Evolutionary conservation across 2,888 invertebrate species (phyloP), one percentile per base, ranked within the genome.

Genomic region (Mellilla xanthometata): DNA sequence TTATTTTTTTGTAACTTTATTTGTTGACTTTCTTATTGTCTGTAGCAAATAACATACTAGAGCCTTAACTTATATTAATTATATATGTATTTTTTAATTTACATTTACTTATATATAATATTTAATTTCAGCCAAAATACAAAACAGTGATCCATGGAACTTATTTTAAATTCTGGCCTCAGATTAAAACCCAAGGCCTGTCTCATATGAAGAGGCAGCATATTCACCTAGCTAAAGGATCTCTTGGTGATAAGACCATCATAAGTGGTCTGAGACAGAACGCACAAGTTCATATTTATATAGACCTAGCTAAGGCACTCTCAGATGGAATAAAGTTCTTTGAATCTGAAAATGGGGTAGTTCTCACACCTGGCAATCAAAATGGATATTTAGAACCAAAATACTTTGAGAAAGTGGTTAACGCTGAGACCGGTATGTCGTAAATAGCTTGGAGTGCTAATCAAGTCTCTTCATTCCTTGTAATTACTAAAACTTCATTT

Each of bases 71-170:
- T n/a, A n/a, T n/a, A n/a, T n/a, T n/a, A n/a, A n/a, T n/a, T n/a
- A n/a, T n/a, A n/a, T n/a, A n/a, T n/a, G n/a, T n/a, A n/a, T n/a
- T n/a, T n/a, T n/a, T n/a, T n/a, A n/a, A n/a, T n/a, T n/a, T n/a
- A n/a, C n/a, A n/a, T n/a, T n/a, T n/a, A n/a, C n/a, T n/a, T n/a
- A n/a, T n/a, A n/a, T n/a, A n/a, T n/a, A n/a, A 24, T 24, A 2
- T 24, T n/a, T n/a, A n/a, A 24, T 78, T 82, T 2, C 65, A 85
- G 68, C 60, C 74, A 3, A 86, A 90, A 49, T 83, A 90, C 45
- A 78, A 88, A 1, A 68, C 81, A 40, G 91, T 94, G 9, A 91
- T 96, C 24, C 96, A 97, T 80, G 96, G 96, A 4, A 96, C 96
- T 0, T 95, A 93, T 70, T 72, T 86, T 9, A 83, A 81, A 47